Evolutionary conservation across 2,888 invertebrate genomes (phyloP).

Genomic region (Tholera decimalis): DNA sequence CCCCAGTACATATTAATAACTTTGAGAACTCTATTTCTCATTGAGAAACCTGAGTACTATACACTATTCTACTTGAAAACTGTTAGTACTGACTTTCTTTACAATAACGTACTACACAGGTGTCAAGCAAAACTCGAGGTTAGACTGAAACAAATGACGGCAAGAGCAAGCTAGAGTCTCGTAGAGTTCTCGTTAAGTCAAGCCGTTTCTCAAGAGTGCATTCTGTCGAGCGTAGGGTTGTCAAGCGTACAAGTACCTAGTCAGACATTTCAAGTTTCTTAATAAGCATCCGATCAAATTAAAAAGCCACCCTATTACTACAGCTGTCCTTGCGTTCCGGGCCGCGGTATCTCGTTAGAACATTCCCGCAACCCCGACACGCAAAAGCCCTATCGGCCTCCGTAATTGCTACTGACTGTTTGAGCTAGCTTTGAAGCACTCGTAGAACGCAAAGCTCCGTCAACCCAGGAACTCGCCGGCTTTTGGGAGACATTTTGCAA

Average conservation of each 20-base stretch:
- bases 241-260: neutral
- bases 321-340: too few species aligned
- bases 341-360: too few species aligned
- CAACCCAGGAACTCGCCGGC: too few species aligned
- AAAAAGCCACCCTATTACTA: neutral
- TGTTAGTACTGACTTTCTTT: neutral
- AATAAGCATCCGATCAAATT: neutral
- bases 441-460: too few species aligned
- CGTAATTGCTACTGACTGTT: too few species aligned
- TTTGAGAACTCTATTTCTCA: too few species aligned
- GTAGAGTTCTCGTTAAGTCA: slow-evolving; percentile 45
- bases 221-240: slow-evolving; percentile 1
- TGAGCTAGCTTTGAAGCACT: too few species aligned
- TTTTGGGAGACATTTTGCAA: too few species aligned
- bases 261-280: neutral
- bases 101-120: slow-evolving; percentile 1
- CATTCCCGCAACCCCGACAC: too few species aligned
- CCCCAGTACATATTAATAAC: too few species aligned
- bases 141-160: slow-evolving; percentile 41
- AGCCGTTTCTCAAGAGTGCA: slow-evolving; percentile 42
- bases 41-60: too few species aligned
- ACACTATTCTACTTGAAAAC: neutral
- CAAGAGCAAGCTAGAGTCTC: slow-evolving; percentile 14
- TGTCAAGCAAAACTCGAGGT: slow-evolving; percentile 28
- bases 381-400: too few species aligned